phyloP scores from a whole-genome alignment of 1,140 invertebrate species.

The Chelonus insularis region DNA sequence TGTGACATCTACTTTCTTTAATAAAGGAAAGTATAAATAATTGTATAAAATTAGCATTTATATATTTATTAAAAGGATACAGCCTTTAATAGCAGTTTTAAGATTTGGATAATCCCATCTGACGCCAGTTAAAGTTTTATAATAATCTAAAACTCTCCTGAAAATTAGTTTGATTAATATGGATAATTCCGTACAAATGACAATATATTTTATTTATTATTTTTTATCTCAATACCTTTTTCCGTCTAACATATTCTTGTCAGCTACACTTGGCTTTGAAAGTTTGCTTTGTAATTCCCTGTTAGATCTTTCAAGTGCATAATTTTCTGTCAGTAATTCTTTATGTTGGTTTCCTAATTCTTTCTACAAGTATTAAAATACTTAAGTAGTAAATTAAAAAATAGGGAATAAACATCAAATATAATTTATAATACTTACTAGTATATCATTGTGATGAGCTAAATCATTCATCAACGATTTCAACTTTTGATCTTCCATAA shows the following conservation, averaged over 20 bases:
- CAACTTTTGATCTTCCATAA: background rate
- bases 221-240: too few relatives aligned
- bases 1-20: slow-evolving; percentile 6
- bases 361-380: background rate
- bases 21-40: slow-evolving; percentile 14
- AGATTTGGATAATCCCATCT: slow-evolving; percentile 20
- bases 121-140: slow-evolving; percentile 20
- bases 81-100: slow-evolving; percentile 3
- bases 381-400: background rate
- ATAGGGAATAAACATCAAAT: too few relatives aligned
- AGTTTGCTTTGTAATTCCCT: background rate
- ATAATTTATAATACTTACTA: background rate
- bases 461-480: background rate
- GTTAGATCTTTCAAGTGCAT: background rate
- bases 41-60: background rate
- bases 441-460: background rate
- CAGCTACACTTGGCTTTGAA: slow-evolving; percentile 1
- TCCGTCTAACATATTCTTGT: slow-evolving; percentile 10
- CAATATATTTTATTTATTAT: background rate
- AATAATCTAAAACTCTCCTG: slow-evolving; percentile 16
- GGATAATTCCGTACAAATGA: background rate
- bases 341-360: background rate
- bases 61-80: slow-evolving; percentile 19
- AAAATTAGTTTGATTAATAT: background rate
- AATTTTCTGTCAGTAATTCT: background rate